Conservation (phyloP, 2,797 vertebrate genomes). For the Salarias fasciatus region DNA sequence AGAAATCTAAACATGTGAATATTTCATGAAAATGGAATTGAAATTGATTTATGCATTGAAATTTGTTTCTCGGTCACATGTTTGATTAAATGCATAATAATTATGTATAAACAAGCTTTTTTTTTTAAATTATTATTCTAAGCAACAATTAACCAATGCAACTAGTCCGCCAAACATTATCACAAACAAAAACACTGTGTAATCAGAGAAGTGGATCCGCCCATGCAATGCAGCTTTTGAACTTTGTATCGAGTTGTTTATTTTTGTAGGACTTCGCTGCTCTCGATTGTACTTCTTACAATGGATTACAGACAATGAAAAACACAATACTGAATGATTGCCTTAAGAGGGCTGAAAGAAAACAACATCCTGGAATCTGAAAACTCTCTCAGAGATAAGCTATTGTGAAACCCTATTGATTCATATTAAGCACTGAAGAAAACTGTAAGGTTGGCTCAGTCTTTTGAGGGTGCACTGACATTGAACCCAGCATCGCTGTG, state of each 20-base stretch:
- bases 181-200: too few species aligned
- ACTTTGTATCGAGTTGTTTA: neutral
- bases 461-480: neutral
- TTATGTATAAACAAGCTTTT: too few species aligned
- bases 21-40: too few species aligned
- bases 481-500: neutral
- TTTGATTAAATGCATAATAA: too few species aligned
- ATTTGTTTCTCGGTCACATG: too few species aligned
- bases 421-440: conserved; percentile 9
- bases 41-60: too few species aligned
- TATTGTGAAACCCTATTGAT: neutral
- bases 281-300: neutral
- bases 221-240: neutral
- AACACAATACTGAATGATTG: neutral
- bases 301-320: neutral
- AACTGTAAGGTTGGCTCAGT: neutral
- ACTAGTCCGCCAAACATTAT: too few species aligned
- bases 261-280: neutral
- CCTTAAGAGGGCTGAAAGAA: neutral
- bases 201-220: too few species aligned
- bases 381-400: neutral
- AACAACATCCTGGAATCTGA: neutral
- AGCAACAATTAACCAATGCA: too few species aligned
- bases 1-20: too few species aligned
- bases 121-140: too few species aligned